Evolutionary conservation across 2,113 vertebrate species (phyloP), one percentile per base, ranked within the genome.

Genomic region (Amphiprion percula): DNA sequence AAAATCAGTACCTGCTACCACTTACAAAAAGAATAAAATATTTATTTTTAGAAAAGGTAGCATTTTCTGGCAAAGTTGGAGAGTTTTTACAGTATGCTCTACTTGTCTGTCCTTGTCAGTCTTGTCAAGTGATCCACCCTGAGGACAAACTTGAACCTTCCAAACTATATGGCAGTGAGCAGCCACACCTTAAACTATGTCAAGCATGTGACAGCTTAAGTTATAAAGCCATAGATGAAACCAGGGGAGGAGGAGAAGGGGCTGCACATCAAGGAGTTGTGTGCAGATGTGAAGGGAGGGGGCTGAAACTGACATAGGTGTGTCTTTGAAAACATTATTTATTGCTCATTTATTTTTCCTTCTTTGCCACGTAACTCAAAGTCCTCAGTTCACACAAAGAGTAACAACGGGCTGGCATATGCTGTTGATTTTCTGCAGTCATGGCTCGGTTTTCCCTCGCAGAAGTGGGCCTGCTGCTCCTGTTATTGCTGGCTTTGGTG

Each of bases 401-500:
- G 30, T 70, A 6, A n/a, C 47, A 21, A 53, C 52, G 56, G 53
- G 33, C 15, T 23, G 60, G 11, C 7, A 24, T 10, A 30, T 26
- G 23, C 66, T 58, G 55, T 5, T 33, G 1, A 10, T 6, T 54
- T 10, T 9, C 47, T 26, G 41, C 28, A 50, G 1, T 37, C 53
- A 90, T 92, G 89, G 79, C 71, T 26, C 6, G 49, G 19, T 44
- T 66, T 23, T 69, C 24, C 23, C 26, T 70, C 0, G 7, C 67
- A 50, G 68, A 24, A 52, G n/a, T 79, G 33, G 66, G 63, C 16
- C 68, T 87, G 17, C 70, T 90, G 68, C 76, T 91, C 16, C 62
- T 90, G 10, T 24, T 84, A 3, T 1, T 58, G 21, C 19, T 87
- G 64, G 66, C 74, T 5, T 23, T 86, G 87, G 91, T 92, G 74